Conservation (phyloP, 2,888 invertebrate genomes). For the Nemurella pictetii region DNA sequence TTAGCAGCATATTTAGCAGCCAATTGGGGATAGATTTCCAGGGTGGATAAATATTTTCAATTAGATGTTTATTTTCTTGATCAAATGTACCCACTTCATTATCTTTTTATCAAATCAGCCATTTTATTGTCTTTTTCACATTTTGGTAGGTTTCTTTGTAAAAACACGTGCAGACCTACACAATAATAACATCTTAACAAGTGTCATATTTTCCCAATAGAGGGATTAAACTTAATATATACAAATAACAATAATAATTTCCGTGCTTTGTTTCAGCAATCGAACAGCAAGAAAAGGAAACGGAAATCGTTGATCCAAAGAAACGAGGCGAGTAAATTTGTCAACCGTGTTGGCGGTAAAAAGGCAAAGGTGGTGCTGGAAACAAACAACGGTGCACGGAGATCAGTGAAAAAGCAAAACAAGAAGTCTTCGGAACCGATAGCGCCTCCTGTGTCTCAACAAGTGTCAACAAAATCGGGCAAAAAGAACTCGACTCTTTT, state of each 20-base stretch:
- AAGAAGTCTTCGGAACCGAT: not conserved
- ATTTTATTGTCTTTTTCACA: not conserved
- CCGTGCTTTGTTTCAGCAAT: not conserved
- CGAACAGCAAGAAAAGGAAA: not conserved
- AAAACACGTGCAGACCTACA: not conserved
- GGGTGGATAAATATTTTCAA: no score
- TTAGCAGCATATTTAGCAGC: no score
- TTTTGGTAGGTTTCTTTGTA: not conserved
- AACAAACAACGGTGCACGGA: not conserved
- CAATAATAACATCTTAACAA: not conserved
- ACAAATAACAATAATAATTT: not conserved
- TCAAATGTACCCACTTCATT: no score
- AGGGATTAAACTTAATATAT: not conserved
- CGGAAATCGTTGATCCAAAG: not conserved
- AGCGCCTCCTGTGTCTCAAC: not conserved
- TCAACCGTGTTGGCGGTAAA: not conserved
- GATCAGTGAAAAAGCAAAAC: not conserved
- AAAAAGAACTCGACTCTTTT: no score
- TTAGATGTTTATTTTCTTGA: no score
- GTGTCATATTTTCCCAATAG: not conserved
- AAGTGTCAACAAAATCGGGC: no score
- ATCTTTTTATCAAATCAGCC: not conserved
- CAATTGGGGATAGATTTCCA: no score
- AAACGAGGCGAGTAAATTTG: not conserved
- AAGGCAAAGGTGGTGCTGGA: not conserved